Conservation (phyloP, 2,797 vertebrate species). For the Masticophis lateralis region DNA sequence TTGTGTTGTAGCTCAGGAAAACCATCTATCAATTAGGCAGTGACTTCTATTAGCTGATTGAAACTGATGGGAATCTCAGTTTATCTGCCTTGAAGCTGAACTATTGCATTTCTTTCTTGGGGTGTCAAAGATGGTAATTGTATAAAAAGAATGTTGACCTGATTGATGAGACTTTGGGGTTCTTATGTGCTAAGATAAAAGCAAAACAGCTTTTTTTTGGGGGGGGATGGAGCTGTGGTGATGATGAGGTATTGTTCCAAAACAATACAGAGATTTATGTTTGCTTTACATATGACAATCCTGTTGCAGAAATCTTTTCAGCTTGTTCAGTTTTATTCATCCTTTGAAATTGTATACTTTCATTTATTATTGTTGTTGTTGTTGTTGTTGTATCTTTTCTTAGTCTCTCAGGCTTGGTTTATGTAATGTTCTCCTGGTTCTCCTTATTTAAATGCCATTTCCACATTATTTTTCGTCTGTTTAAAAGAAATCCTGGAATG, state of each 20-base stretch:
- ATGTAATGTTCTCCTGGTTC: neutral
- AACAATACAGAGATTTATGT: neutral
- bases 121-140: neutral
- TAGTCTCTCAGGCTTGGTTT: neutral
- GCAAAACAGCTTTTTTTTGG: neutral
- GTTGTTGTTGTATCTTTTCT: neutral
- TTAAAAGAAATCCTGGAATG: neutral
- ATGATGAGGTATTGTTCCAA: neutral
- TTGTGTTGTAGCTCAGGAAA: neutral
- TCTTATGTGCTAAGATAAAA: neutral
- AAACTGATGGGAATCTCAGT: neutral
- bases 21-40: neutral
- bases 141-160: neutral
- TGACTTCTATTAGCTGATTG: neutral
- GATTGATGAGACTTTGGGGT: neutral
- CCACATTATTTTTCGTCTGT: neutral
- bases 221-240: neutral
- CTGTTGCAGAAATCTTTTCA: neutral
- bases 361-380: neutral
- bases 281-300: neutral
- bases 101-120: neutral
- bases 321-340: neutral
- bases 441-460: neutral
- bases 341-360: neutral
- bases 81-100: neutral